These are phyloP conservation scores for Harpagoxenus sublaevis DNA, from an alignment of 2,888 invertebrate genomes.

Conservation along the genomic window DNA sequence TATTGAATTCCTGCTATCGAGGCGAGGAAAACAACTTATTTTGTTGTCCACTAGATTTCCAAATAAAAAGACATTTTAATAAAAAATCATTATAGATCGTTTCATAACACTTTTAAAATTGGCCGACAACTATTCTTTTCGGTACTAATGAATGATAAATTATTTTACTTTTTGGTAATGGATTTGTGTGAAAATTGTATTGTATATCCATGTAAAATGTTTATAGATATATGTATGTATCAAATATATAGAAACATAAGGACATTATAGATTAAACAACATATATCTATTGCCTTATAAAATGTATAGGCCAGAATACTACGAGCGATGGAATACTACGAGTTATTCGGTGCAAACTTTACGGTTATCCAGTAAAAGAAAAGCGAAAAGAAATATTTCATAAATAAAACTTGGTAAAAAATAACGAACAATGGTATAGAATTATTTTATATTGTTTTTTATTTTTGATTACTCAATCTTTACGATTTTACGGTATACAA, in stretches of 20 bases:
- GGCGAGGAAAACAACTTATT: no score
- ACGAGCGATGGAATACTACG: not conserved
- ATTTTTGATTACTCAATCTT: not conserved
- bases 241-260: not conserved
- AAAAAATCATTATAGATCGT: no score
- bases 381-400: not conserved
- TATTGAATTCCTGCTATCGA: no score
- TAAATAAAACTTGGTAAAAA: not conserved
- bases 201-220: not conserved
- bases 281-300: not conserved
- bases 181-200: conserved; percentile 21
- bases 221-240: not conserved
- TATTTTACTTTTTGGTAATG: conserved; percentile 24
- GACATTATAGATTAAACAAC: not conserved
- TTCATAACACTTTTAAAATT: no score
- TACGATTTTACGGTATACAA: not conserved
- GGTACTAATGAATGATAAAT: not conserved
- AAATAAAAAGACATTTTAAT: no score
- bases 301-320: not conserved
- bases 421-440: not conserved
- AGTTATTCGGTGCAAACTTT: not conserved
- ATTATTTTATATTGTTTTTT: not conserved
- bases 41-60: no score
- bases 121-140: no score
- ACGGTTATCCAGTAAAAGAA: not conserved